Base-by-base conservation (phyloP, 2,888 invertebrate species). In the Drosophila anceps region DNA sequence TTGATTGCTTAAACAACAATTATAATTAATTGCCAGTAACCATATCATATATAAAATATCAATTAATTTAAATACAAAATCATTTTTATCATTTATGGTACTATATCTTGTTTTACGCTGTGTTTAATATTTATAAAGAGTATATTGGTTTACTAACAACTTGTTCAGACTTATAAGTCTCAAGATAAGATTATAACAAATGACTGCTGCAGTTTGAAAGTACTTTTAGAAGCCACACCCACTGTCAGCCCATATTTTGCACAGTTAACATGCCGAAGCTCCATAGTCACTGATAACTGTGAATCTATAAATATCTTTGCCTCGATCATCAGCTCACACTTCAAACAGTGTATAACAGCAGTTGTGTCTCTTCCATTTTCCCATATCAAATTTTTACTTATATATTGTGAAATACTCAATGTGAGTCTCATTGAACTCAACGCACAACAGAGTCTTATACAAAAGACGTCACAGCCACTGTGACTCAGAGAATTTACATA, bases 401-500 rank as follows among this genome's bases (percentile, higher is more conserved):
- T 9, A 39, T 18, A 18, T 46, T 18, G 51, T 54, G 65, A 67
- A 67, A 67, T 65, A 53, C 53, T 39, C 37, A 54, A 39, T 54
- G 27, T n/a, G 13, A 20, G 43, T 20, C 41, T 20, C 43, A 44
- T 29, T 48, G 46, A 48, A 39, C 37, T 35, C 37, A 7, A 53
- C n/a, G 20, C 15, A 9, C 9, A 24, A 13, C 24, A 66, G 41
- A 60, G 53, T 43, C 39, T 63, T n/a, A 39, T 24, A 37, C 29
- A 41, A 31, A 20, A 29, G 54, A 73, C 64, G 61, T 64, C 73
- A 68, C 29, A 61, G 53, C 31, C 8, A 24, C n/a, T 9, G 12
- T 76, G 77, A 72, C 24, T 76, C 77, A 76, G 33, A 24, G 6
- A 27, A 10, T 31, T 24, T 44, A 5, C 24, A 58, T 15, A 6